Evolutionary conservation across 2,888 invertebrate genomes (phyloP), one percentile per base, ranked within the genome.

Genomic region (Lysandra coridon): DNA sequence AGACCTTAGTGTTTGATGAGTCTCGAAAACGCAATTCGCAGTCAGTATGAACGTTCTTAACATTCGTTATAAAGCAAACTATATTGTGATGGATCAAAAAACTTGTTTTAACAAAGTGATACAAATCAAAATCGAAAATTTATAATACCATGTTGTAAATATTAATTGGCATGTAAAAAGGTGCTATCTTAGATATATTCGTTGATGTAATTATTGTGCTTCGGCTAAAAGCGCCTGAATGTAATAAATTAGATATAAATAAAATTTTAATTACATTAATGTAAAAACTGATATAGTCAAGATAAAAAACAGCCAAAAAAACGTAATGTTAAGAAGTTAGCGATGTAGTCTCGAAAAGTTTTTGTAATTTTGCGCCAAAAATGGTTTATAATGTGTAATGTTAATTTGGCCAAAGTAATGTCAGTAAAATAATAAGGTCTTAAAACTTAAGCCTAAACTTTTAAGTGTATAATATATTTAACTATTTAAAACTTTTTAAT

Each of bases 81-180:
- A 33, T 53, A 76, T 57, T 23, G 23, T 75, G 23, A 30, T 30
- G 49, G 44, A 53, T 57, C 17, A 57, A 57, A 75, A 57, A 76
- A 78, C 81, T 78, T 79, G 81, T 81, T 79, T 79, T 80, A 79
- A 78, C 80, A 75, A 76, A 80, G 79, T 79, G 82, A 81, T 82
- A 81, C 53, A 73, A 79, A 81, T 82, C 79, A 76, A 79, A 81
- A 78, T 77, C 64, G 74, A 80, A 77, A 76, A 76, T 78, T 78
- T 78, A 60, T 82, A 81, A 81, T 80, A 79, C 80, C 73, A 81
- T 80, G 81, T 80, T 83, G 83, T 83, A 82, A 80, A 83, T 83
- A 82, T 80, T 75, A 80, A 81, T 81, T 60, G 82, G 75, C 81
- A 78, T 80, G 73, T 81, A 83, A 82, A 81, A 80, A 81, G 83